A percentile compares a stretch with the other conserved stretches of the same genome.
These are phyloP conservation scores for Phaenicophaeus curvirostris DNA, from an alignment of 2,797 vertebrate genomes.

Conservation along the genomic window DNA sequence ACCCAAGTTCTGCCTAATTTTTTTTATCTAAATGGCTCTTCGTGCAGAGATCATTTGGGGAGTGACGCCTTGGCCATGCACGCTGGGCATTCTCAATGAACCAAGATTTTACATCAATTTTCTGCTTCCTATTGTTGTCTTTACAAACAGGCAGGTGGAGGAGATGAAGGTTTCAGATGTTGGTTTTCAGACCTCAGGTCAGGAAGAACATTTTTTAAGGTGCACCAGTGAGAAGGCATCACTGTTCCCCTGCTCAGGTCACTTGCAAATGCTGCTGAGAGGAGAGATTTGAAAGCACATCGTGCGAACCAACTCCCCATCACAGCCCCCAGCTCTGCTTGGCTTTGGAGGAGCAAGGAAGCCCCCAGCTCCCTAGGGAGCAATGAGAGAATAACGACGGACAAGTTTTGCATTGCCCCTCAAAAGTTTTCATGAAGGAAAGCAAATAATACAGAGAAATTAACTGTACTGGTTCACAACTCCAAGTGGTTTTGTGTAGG, in stretches of 20 bases:
- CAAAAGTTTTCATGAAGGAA: not conserved
- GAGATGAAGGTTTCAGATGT: not conserved
- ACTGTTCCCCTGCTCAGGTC: not conserved
- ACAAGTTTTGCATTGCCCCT: not conserved
- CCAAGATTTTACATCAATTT: not conserved
- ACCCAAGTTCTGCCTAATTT: not conserved
- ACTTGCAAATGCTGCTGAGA: not conserved
- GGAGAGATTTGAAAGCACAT: accelerated
- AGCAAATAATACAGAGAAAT: not conserved
- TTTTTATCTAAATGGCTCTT: not conserved
- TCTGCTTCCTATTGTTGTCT: not conserved
- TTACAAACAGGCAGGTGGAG: accelerated
- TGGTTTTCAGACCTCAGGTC: not conserved
- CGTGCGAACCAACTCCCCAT: not conserved
- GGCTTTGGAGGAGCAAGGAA: not conserved
- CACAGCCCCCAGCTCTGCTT: not conserved
- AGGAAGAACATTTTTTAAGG: not conserved
- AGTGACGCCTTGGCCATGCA: accelerated
- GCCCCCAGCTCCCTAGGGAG: not conserved
- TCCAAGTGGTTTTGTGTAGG: not conserved
- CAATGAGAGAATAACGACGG: accelerated
- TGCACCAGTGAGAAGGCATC: accelerated
- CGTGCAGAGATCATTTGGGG: not conserved
- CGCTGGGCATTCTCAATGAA: accelerated
- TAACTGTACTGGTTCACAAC: not conserved